Evolutionary conservation across 2,113 vertebrate genomes (phyloP).

Genomic region (Turnix velox): DNA sequence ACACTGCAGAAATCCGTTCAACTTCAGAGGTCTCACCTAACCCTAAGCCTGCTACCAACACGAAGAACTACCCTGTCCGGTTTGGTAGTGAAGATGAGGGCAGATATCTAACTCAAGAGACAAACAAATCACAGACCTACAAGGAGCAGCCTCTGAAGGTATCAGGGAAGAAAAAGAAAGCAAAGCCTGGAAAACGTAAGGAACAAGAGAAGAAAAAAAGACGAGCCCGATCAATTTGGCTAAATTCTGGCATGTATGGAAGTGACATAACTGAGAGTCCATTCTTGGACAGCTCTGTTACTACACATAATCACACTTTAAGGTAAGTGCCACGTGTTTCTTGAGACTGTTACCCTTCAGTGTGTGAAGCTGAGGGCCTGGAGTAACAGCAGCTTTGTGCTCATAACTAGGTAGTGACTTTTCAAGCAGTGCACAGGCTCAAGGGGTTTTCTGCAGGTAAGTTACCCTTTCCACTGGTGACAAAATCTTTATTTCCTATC

Average conservation of each 20-base stretch:
- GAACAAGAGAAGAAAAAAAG: constrained; percentile 93
- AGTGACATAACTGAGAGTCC: constrained; percentile 63
- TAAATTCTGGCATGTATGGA: neutral
- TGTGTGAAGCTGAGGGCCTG: neutral
- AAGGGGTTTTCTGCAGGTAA: neutral
- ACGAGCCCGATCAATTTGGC: constrained; percentile 76
- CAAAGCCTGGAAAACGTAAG: constrained; percentile 84
- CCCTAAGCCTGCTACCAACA: constrained; percentile 84
- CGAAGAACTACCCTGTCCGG: constrained; percentile 83
- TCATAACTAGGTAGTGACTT: neutral
- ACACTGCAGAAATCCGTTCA: constrained; percentile 85
- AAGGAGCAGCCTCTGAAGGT: constrained; percentile 82
- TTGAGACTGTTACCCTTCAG: neutral
- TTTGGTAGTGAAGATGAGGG: constrained; percentile 80
- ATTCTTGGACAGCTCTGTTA: constrained; percentile 51
- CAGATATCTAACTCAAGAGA: constrained; percentile 88
- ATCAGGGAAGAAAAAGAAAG: constrained; percentile 88
- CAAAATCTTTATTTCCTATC: neutral
- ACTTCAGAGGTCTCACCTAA: constrained; percentile 73
- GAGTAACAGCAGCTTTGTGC: neutral
- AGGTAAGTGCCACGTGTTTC: constrained; percentile 48
- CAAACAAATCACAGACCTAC: constrained; percentile 87
- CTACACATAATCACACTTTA: constrained; percentile 44
- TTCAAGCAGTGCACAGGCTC: neutral
- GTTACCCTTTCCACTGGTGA: neutral